Evolutionary conservation across 2,888 invertebrate species (phyloP), one percentile per base, ranked within the genome.

Genomic region (Epinotia bilunana): DNA sequence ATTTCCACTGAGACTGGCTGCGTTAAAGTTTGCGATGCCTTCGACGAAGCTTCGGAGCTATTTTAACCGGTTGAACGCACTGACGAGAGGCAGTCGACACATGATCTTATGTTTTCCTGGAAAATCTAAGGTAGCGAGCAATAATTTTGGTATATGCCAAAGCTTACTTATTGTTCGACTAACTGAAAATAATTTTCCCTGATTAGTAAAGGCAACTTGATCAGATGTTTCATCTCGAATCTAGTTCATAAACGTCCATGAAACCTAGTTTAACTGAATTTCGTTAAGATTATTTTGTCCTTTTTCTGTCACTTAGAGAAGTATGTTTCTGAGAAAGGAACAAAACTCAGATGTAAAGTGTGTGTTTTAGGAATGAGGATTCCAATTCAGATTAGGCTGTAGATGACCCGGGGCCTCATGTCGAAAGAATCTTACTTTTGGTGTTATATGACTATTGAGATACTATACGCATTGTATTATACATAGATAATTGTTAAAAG

Each of bases 11-110:
- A 46, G 63, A 61, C 57, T 55, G 55, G 5, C 46, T 49, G 20
- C 18, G 63, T 64, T 49, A 43, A 63, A 63, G 39, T 63, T 63
- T 20, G n/a, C 9, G 33, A 62, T 62, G 20, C 62, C 43, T 43
- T 63, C 43, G 16, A n/a, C 33, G 33, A 16, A 18, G 55, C 18
- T 55, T 2, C 16, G n/a, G n/a, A 61, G 62, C 43, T 20, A 46
- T 63, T 63, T 46, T 46, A 18, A 6, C 53, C 16, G n/a, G n/a
- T 6, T 5, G n/a, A 53, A 53, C n/a, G 7, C n/a, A 53, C 53
- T 53, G n/a, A 53, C 39, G 9, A 49, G 16, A 6, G n/a, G 13
- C n/a, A 49, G 16, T 53, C n/a, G 53, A 53, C 53, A n/a, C 6
- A 7, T 7, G 49, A n/a, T 49, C 49, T 4, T 53, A 6, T 16